Percentiles rank a stretch among this genome's conserved stretches.
Evolutionary conservation across 2,113 vertebrate species (phyloP).

Genomic region (Dipodomys stephensi): DNA sequence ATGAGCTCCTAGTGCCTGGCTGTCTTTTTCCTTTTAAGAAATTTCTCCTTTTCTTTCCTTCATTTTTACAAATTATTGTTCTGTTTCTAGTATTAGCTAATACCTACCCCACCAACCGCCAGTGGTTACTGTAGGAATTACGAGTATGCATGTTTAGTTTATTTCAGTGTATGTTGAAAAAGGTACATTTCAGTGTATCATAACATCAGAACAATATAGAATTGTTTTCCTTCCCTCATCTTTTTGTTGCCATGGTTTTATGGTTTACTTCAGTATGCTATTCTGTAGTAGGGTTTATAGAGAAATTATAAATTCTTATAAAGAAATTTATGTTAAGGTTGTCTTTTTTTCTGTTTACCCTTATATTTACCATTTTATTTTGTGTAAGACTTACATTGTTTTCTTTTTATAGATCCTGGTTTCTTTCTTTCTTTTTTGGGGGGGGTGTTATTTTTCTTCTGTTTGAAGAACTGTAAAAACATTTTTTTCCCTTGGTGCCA

Average conservation of each 20-base stretch:
- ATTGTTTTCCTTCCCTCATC: background rate
- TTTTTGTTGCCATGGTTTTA: constrained; percentile 19
- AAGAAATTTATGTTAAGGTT: background rate
- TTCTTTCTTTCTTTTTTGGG: background rate
- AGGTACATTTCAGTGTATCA: background rate
- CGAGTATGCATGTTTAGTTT: background rate
- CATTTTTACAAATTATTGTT: background rate
- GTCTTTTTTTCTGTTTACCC: background rate
- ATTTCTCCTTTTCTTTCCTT: background rate
- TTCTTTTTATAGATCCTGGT: background rate
- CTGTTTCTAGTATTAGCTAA: background rate
- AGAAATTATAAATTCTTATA: background rate
- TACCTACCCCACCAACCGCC: background rate
- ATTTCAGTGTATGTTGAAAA: background rate
- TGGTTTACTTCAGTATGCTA: background rate
- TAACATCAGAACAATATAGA: background rate
- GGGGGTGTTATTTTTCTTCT: background rate
- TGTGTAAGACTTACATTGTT: background rate
- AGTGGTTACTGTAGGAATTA: background rate
- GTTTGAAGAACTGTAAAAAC: constrained; percentile 9
- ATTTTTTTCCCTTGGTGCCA: no score
- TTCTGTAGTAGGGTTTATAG: background rate
- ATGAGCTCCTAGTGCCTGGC: no score
- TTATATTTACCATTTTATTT: constrained; percentile 28
- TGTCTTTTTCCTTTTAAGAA: background rate